Evolutionary conservation across 2,888 invertebrate genomes (phyloP).

Genomic region (Gisinianus flammeolus): DNA sequence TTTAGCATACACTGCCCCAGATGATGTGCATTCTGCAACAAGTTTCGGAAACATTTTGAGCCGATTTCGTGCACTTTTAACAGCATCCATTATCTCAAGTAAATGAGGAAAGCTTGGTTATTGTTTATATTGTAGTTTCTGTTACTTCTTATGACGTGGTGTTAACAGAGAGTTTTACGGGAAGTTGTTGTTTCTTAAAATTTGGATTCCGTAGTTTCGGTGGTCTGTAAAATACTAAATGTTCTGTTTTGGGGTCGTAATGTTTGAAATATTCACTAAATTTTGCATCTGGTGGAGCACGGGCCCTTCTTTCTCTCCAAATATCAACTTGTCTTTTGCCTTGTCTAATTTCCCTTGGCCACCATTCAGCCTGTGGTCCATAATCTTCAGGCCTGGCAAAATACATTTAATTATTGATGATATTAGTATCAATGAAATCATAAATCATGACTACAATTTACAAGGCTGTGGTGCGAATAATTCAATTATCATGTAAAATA

Average conservation of each 20-base stretch:
- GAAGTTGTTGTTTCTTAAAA: too few species aligned
- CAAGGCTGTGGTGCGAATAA: too few species aligned
- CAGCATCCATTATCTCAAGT: conserved; percentile 74
- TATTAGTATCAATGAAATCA: not conserved
- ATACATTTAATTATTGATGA: not conserved
- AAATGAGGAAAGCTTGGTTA: too few species aligned
- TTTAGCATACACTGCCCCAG: conserved; percentile 75
- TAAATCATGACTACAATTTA: too few species aligned
- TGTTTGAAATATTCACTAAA: not conserved
- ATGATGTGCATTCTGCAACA: conserved; percentile 74
- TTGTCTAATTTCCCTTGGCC: conserved; percentile 43
- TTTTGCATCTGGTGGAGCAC: not conserved
- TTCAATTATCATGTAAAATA: not conserved
- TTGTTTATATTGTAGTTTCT: too few species aligned
- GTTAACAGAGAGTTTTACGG: too few species aligned
- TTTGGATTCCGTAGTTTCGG: too few species aligned
- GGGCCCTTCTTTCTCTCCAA: conserved; percentile 26
- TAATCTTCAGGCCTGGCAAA: conserved; percentile 27
- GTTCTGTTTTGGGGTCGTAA: not conserved
- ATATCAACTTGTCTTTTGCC: conserved; percentile 44
- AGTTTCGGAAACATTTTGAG: conserved; percentile 76
- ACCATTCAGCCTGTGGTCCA: conserved; percentile 31
- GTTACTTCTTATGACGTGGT: too few species aligned
- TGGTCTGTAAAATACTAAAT: too few species aligned
- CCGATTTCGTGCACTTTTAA: conserved; percentile 75